phyloP scores from a whole-genome alignment of 2,888 invertebrate species.

The Coenonympha arcania region DNA sequence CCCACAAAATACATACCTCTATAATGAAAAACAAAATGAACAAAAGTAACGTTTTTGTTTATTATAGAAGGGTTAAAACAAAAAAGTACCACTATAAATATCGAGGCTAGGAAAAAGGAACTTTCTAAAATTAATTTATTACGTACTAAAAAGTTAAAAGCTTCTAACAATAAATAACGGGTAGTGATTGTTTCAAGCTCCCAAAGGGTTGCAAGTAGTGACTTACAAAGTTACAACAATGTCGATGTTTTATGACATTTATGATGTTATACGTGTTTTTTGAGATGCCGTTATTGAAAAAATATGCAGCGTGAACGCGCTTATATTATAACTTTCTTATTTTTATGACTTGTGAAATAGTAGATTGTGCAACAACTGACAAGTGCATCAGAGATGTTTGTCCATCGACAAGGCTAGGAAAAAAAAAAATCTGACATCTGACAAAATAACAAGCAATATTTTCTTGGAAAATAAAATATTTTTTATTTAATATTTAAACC shows the following conservation, averaged over 20 bases:
- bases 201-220: slow-evolving; percentile 14
- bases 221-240: neutral
- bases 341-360: neutral
- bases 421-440: too few relatives aligned
- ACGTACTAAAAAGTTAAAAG: slow-evolving; percentile 11
- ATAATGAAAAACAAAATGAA: too few relatives aligned
- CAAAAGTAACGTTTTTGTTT: too few relatives aligned
- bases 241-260: neutral
- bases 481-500: too few relatives aligned
- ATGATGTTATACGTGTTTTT: neutral
- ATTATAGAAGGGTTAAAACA: neutral
- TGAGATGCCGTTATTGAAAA: neutral
- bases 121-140: neutral
- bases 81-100: neutral
- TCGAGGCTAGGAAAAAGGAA: neutral
- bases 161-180: slow-evolving; percentile 10
- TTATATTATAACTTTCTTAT: neutral
- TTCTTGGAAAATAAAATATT: too few relatives aligned
- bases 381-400: too few relatives aligned
- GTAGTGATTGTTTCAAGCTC: neutral
- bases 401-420: too few relatives aligned
- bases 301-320: neutral
- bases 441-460: too few relatives aligned
- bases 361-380: too few relatives aligned
- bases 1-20: too few relatives aligned